Base-by-base conservation (phyloP, 2,113 vertebrate genomes). In the Phoenicopterus ruber region DNA sequence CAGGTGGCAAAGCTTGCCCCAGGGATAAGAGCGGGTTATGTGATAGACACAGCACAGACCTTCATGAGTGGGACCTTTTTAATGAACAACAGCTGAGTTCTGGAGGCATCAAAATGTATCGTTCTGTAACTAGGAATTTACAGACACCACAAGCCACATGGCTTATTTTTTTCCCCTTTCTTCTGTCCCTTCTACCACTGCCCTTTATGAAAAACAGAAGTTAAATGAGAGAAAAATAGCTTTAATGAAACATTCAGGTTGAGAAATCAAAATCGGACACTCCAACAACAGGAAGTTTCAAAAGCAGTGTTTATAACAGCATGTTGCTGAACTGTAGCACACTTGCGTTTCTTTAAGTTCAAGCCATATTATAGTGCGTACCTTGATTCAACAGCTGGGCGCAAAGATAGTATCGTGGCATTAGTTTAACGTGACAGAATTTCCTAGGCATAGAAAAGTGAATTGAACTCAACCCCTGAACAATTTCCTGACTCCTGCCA, bases 161-260 rank as follows among this genome's bases (percentile, higher is more conserved):
- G 78, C 32, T 89, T 67, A 14, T 44, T 71, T 78, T 88, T 94
- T 63, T 47, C 80, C 72, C 29, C 36, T 94, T 95, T 95, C 84
- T 77, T 82, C 73, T 76, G 55, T 19, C 57, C 80, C 20, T 76
- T 93, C n/a, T 61, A 69, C 78, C 54, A 69, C 78, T 89, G 91
- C 50, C 78, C 71, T 94, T 96, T 95, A 93, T 70, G 76, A 95
- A 97, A 96, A 96, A 93, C 89, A 85, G 97, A 97, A 97, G 96
- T 96, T 91, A 97, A 94, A 95, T 57, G n/a, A 87, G 47, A 91
- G 72, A 91, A 89, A 90, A 95, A 82, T 69, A 94, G 89, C 55
- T 91, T 90, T 93, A 94, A 77, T 97, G 96, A 85, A 96, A 95
- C n/a, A 61, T 58, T 59, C 63, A 95, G 86, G 84, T 97, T 96